phyloP scores from a whole-genome alignment of 2,113 vertebrate species.

The Procavia capensis region DNA sequence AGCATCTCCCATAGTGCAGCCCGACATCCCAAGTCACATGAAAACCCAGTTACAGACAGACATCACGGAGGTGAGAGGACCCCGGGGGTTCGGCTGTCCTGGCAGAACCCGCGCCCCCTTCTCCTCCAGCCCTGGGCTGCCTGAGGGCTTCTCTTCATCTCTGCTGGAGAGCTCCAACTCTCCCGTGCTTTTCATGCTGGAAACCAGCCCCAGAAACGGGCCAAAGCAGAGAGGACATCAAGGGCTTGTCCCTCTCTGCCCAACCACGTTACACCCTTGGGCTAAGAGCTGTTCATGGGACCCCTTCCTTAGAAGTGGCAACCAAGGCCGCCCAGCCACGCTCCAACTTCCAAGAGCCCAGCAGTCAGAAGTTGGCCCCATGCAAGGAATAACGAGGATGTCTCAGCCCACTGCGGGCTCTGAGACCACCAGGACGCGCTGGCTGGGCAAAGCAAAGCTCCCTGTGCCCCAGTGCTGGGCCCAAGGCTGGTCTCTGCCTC shows the following conservation, averaged over 20 bases:
- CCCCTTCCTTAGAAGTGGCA: background rate
- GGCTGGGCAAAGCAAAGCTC: background rate
- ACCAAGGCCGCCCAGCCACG: accelerated
- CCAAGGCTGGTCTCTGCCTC: background rate
- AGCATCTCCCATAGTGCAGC: background rate
- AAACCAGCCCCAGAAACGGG: background rate
- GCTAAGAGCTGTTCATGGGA: background rate
- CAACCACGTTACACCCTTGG: background rate
- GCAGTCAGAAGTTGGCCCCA: background rate
- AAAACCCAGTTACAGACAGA: background rate
- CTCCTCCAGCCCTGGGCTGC: background rate
- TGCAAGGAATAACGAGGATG: background rate
- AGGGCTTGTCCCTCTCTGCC: accelerated
- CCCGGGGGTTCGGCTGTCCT: too few species aligned
- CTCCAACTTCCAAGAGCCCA: background rate
- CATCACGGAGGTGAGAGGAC: background rate
- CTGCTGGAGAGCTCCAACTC: background rate
- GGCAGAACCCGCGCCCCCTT: too few species aligned
- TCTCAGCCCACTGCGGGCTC: background rate
- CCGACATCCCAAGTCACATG: background rate
- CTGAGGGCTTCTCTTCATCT: accelerated
- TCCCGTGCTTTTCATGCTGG: background rate
- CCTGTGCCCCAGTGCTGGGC: accelerated
- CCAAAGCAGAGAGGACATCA: background rate
- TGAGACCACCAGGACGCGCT: background rate